A percentile compares a stretch with the other conserved stretches of the same genome.
Conservation (phyloP, 1,140 invertebrate species). For the Sitodiplosis mosellana region DNA sequence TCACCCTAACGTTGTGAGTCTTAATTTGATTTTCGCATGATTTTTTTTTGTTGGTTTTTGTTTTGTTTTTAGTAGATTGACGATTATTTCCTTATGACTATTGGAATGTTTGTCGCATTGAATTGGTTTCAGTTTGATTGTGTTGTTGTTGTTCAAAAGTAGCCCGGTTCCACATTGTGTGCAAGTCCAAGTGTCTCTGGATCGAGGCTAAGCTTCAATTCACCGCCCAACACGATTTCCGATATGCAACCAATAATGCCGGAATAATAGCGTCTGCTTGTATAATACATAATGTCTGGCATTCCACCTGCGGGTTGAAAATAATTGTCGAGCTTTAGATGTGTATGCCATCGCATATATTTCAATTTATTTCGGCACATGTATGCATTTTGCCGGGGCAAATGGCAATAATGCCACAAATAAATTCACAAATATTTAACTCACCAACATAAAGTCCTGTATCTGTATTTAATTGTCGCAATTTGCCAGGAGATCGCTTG, state of each 20-base stretch:
- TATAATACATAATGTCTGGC: constrained; percentile 43
- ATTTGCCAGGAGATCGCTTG: constrained; percentile 59
- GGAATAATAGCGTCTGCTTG: constrained; percentile 43
- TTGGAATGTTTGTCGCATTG: no score
- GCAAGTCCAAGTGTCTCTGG: constrained; percentile 21
- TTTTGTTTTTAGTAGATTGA: no score
- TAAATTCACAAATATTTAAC: constrained; percentile 12
- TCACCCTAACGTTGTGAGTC: no score
- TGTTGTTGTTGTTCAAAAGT: constrained; percentile 16
- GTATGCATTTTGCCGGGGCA: no score
- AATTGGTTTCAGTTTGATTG: no score
- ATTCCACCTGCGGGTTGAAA: constrained; percentile 51
- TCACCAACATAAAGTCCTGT: constrained; percentile 71
- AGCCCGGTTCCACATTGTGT: constrained; percentile 23
- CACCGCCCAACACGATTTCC: constrained; percentile 58
- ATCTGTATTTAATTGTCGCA: constrained; percentile 69
- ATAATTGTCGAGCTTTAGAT: no score
- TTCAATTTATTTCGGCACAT: background rate
- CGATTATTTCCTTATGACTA: no score
- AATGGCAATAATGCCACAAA: no score
- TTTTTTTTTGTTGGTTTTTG: no score
- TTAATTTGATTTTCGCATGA: no score
- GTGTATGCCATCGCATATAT: no score
- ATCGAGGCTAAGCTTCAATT: constrained; percentile 35
- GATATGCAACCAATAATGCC: constrained; percentile 65